Evolutionary conservation across 2,888 invertebrate species (phyloP).

Genomic region (Apotomis turbidana): DNA sequence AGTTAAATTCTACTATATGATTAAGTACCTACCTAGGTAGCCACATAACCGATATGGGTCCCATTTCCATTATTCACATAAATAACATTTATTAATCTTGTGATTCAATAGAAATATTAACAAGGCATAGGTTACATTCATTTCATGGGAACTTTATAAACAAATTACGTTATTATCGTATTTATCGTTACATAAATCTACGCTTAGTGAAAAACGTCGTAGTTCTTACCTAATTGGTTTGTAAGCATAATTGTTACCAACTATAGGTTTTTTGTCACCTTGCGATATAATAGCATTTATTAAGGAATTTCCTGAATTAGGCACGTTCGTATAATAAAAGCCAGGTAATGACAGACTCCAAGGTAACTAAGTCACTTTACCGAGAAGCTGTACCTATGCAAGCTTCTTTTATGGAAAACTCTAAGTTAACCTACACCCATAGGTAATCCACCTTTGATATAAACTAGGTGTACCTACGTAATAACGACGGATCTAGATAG

Average conservation of each 20-base stretch:
- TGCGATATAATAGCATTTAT: slow-evolving; percentile 31
- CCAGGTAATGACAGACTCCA: slow-evolving; percentile 23
- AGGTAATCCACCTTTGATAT: no score
- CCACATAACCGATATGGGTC: no score
- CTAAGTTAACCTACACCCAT: background rate
- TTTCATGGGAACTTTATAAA: background rate
- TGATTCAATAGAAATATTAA: no score
- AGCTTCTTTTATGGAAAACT: slow-evolving; percentile 6
- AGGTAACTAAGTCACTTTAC: slow-evolving; percentile 24
- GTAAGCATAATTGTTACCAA: slow-evolving; percentile 14
- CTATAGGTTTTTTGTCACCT: slow-evolving; percentile 37
- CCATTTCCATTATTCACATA: no score
- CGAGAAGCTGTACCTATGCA: slow-evolving; percentile 9
- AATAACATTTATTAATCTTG: no score
- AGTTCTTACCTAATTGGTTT: slow-evolving; percentile 23
- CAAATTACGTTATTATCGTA: background rate
- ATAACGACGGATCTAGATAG: no score
- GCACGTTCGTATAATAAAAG: slow-evolving; percentile 6
- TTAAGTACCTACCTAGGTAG: no score
- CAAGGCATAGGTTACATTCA: no score
- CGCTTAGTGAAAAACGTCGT: background rate
- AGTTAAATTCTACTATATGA: no score
- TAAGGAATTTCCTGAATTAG: slow-evolving; percentile 40
- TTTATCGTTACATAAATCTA: background rate
- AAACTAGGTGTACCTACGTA: no score